Percentiles rank a stretch among this genome's conserved stretches.
These are phyloP conservation scores for Patagioenas fasciata DNA, from an alignment of 2,113 vertebrate genomes.

Conservation along the genomic window DNA sequence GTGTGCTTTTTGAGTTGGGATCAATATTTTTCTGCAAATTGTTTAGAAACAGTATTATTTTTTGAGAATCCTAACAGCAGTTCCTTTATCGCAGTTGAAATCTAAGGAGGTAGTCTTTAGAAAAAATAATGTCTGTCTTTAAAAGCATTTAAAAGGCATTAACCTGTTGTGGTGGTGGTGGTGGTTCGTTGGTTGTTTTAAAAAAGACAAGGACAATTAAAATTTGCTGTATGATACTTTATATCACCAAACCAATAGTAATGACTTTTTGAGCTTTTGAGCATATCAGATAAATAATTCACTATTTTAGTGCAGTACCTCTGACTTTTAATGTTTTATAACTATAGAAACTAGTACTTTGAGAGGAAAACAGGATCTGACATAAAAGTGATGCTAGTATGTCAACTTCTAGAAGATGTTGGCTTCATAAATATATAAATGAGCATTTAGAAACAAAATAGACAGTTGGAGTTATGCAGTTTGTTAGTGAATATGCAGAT, in stretches of 20 bases:
- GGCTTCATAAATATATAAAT: neutral
- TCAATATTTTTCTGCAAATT: neutral
- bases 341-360: neutral
- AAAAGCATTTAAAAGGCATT: neutral
- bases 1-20: neutral
- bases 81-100: neutral
- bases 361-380: neutral
- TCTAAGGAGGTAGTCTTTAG: neutral
- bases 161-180: neutral
- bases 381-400: neutral
- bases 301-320: neutral
- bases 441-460: neutral
- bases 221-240: neutral
- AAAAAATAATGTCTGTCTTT: neutral
- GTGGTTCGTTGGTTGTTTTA: neutral
- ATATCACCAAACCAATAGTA: neutral
- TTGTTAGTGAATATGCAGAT: neutral
- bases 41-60: neutral
- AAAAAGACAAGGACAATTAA: neutral
- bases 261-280: neutral
- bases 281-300: neutral
- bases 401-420: neutral
- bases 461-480: fast-evolving
- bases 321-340: neutral
- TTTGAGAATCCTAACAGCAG: neutral